These are phyloP conservation scores for Bellardia bayeri DNA, from an alignment of 2,888 invertebrate species.

Conservation along the genomic window DNA sequence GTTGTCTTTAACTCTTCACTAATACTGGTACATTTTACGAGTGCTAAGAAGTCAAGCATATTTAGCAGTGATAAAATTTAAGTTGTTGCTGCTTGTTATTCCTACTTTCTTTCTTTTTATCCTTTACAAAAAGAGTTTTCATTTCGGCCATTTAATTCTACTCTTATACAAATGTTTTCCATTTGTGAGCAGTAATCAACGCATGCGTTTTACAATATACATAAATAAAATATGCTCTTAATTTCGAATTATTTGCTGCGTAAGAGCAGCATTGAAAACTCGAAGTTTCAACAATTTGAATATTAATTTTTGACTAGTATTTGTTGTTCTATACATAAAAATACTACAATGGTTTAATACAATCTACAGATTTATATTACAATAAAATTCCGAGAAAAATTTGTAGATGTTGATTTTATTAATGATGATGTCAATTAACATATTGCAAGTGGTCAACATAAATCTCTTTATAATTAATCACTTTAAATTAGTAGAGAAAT, in stretches of 20 bases:
- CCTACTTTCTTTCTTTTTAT: background rate
- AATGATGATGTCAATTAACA: background rate
- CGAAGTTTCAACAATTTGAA: background rate
- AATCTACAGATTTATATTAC: background rate
- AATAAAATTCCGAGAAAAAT: background rate
- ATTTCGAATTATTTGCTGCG: background rate
- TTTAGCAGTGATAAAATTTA: constrained; percentile 40
- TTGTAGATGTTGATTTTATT: background rate
- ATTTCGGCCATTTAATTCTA: background rate
- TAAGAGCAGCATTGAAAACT: background rate
- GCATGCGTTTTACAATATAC: constrained; percentile 3
- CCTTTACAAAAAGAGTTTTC: background rate
- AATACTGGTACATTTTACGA: constrained; percentile 15
- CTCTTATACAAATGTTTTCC: constrained; percentile 25
- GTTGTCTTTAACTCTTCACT: constrained; percentile 25
- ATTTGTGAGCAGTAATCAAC: background rate
- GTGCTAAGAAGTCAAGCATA: constrained; percentile 32
- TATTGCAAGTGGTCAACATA: background rate
- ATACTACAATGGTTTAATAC: background rate
- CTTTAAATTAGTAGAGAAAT: background rate
- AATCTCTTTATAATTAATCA: background rate
- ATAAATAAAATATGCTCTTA: background rate
- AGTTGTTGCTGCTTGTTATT: constrained; percentile 8
- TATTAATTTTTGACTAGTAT: background rate
- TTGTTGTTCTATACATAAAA: background rate